These are phyloP conservation scores for Mormyrus hasselquistii DNA, from an alignment of 2,797 vertebrate species.

Conservation along the genomic window DNA sequence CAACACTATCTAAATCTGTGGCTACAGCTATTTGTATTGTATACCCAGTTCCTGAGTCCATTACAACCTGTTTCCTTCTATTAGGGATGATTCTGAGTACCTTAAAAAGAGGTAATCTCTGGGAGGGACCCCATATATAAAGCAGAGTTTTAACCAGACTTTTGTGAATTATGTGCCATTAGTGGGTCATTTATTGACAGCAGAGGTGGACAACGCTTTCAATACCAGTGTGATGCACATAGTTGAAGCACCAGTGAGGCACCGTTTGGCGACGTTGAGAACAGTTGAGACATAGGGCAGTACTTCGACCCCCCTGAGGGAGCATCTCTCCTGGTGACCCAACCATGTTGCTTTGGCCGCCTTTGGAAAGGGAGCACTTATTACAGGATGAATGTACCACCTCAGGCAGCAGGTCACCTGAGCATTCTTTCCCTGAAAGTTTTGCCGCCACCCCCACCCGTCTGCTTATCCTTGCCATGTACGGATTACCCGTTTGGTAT, in stretches of 20 bases:
- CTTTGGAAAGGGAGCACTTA: background rate
- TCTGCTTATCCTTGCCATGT: background rate
- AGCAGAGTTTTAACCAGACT: background rate
- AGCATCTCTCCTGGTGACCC: background rate
- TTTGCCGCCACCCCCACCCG: background rate
- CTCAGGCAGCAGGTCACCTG: slow-evolving; percentile 1
- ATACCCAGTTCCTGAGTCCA: background rate
- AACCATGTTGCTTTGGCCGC: background rate
- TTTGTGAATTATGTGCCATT: background rate
- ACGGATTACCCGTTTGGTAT: background rate
- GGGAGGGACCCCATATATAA: background rate
- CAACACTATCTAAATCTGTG: background rate
- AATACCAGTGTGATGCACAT: background rate
- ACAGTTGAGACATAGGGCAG: background rate
- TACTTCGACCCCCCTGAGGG: background rate
- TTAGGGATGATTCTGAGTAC: background rate
- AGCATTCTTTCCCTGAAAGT: background rate
- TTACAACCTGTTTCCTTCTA: background rate
- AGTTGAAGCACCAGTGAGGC: background rate
- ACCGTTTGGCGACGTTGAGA: background rate
- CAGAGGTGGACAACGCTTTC: background rate
- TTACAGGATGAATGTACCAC: background rate
- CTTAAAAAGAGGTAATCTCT: background rate
- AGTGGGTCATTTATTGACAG: background rate
- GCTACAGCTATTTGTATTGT: background rate